Conservation (phyloP, 2,797 vertebrate species). For the Lophotriccus pileatus region DNA sequence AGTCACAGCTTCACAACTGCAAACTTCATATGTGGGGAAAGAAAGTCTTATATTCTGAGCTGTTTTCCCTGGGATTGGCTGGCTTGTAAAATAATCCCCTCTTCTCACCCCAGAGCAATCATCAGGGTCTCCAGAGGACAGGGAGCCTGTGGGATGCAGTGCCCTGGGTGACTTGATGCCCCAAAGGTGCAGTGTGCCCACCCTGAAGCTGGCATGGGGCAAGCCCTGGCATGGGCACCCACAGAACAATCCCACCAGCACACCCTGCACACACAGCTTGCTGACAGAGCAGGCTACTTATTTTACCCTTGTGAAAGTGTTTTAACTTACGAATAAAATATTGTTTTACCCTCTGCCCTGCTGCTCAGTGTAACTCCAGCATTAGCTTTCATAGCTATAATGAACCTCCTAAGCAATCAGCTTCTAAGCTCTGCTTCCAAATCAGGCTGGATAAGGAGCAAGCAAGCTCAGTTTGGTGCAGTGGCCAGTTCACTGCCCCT, state of each 20-base stretch:
- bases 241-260: fast-evolving
- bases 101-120: background rate
- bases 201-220: fast-evolving
- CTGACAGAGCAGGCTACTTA: background rate
- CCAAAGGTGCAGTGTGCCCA: background rate
- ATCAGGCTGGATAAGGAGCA: background rate
- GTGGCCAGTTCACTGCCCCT: background rate
- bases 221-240: fast-evolving
- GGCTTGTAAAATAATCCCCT: background rate
- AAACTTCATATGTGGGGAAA: background rate
- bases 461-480: background rate
- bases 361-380: background rate
- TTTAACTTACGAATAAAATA: slow-evolving; percentile 15
- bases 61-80: background rate
- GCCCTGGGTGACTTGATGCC: background rate
- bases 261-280: background rate
- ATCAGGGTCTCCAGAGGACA: background rate
- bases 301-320: background rate
- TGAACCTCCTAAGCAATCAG: slow-evolving; percentile 27
- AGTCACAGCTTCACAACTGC: background rate
- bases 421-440: slow-evolving; percentile 25
- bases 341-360: slow-evolving; percentile 31
- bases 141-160: background rate
- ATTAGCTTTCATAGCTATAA: background rate
- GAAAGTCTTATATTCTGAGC: background rate